A percentile compares a stretch with the other conserved stretches of the same genome.
Evolutionary conservation across 2,113 vertebrate species (phyloP).

Genomic region (Varanus salvator): DNA sequence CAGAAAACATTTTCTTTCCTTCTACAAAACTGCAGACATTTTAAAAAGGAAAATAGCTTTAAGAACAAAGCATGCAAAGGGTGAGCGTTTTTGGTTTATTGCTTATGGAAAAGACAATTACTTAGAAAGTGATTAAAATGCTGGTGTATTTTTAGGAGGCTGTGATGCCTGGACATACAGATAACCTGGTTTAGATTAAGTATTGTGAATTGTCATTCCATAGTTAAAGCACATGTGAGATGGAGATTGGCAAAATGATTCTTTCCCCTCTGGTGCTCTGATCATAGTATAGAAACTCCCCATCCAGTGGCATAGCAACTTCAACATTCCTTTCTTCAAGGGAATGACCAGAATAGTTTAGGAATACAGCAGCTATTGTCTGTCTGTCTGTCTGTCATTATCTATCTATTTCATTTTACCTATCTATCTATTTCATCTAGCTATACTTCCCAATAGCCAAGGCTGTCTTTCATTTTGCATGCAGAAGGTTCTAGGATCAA

Average conservation of each 20-base stretch:
- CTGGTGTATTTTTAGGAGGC: fast-evolving
- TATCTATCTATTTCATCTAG: no score
- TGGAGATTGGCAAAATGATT: background rate
- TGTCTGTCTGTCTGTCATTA: no score
- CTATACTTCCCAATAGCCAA: no score
- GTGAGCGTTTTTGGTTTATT: background rate
- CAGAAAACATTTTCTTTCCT: slow-evolving; percentile 64
- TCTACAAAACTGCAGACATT: slow-evolving; percentile 47
- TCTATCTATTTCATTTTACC: no score
- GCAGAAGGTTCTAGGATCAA: background rate
- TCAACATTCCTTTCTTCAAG: background rate
- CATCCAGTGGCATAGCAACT: background rate
- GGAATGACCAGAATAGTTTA: background rate
- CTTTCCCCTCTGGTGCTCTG: background rate
- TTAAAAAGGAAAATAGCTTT: slow-evolving; percentile 22
- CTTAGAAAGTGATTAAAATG: background rate
- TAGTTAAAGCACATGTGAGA: background rate
- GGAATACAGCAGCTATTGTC: background rate
- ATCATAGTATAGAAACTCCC: background rate
- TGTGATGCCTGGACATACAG: background rate
- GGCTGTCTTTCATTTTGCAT: background rate
- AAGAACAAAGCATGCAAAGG: slow-evolving; percentile 30
- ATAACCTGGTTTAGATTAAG: background rate
- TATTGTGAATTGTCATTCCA: background rate
- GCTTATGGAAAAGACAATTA: background rate